These are phyloP conservation scores for Jacana jacana DNA, from an alignment of 2,113 vertebrate species.

Conservation along the genomic window DNA sequence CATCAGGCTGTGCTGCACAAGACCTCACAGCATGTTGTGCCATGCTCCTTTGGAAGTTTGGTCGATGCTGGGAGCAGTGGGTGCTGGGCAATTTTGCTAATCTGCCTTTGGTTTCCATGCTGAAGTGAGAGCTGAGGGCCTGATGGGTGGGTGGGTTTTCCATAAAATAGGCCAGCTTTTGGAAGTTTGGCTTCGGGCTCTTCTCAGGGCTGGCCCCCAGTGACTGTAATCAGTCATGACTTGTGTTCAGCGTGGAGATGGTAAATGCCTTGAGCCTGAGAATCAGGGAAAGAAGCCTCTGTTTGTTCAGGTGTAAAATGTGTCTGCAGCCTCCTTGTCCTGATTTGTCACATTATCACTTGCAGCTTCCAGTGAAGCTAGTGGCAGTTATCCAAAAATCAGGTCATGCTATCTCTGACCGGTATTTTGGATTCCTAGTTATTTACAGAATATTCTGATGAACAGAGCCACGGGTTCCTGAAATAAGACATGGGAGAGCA, in stretches of 20 bases:
- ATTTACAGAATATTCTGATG: neutral
- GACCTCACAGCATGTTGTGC: neutral
- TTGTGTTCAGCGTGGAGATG: neutral
- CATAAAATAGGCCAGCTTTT: neutral
- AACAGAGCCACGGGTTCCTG: neutral
- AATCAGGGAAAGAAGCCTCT: neutral
- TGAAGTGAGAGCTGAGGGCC: neutral
- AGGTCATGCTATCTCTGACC: neutral
- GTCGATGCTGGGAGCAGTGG: accelerated
- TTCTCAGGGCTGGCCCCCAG: neutral
- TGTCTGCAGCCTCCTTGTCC: neutral
- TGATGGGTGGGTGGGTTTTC: neutral
- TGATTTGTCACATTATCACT: neutral
- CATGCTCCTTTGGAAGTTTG: neutral
- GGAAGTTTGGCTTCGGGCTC: neutral
- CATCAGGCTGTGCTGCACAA: neutral
- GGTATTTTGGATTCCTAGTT: neutral
- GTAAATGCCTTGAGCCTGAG: neutral
- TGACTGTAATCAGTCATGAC: neutral
- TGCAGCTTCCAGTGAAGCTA: neutral
- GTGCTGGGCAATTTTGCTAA: neutral
- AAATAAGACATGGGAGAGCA: neutral
- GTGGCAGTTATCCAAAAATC: constrained; percentile 14
- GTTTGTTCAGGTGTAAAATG: constrained; percentile 24
- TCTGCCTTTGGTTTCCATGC: neutral